Evolutionary conservation across 2,113 vertebrate genomes (phyloP).

Genomic region (Todiramphus chloris): DNA sequence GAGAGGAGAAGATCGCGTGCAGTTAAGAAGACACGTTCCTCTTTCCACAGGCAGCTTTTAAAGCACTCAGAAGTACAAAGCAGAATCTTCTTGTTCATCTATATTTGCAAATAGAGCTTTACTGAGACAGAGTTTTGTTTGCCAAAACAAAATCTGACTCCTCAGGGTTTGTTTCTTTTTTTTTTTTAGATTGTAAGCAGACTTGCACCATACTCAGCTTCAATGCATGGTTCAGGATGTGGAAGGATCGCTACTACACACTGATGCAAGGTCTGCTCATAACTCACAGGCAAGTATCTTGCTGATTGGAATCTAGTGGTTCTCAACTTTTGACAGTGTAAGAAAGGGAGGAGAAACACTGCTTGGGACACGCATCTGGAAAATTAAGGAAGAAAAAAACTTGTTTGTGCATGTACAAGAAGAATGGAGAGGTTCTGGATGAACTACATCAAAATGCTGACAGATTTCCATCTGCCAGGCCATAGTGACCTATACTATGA

Average conservation of each 20-base stretch:
- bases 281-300: background rate
- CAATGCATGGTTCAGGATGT: background rate
- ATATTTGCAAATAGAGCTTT: background rate
- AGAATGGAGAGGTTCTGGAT: background rate
- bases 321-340: background rate
- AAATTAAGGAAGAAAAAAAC: background rate
- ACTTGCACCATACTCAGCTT: background rate
- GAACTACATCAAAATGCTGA: background rate
- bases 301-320: background rate
- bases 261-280: background rate
- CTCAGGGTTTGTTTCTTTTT: background rate
- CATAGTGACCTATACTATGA: background rate
- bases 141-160: background rate
- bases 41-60: background rate
- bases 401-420: background rate
- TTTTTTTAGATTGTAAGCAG: background rate
- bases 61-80: background rate
- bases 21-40: background rate
- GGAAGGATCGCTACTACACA: background rate
- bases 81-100: background rate
- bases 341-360: background rate
- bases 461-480: background rate
- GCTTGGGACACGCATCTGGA: background rate
- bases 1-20: background rate
- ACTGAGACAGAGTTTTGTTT: background rate